Evolutionary conservation across 2,797 vertebrate genomes (phyloP).

Genomic region (Artibeus lituratus): DNA sequence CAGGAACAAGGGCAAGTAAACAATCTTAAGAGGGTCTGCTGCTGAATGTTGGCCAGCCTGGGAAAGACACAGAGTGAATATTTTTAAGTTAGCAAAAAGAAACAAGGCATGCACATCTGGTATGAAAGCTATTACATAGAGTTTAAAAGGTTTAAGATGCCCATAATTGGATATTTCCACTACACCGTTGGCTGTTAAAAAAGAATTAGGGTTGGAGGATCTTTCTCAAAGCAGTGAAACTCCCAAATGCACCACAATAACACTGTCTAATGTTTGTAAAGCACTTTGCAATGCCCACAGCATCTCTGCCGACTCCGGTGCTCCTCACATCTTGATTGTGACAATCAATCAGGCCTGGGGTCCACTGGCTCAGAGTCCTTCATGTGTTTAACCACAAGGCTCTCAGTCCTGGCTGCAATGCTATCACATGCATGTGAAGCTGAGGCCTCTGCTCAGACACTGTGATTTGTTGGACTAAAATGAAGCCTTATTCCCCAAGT

Average conservation of each 20-base stretch:
- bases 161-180: neutral
- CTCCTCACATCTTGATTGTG: neutral
- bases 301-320: neutral
- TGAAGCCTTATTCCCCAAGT: neutral
- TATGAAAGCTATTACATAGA: neutral
- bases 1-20: constrained; percentile 14
- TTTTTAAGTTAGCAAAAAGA: neutral
- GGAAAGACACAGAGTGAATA: constrained; percentile 10
- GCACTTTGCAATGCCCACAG: neutral
- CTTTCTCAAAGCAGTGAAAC: neutral
- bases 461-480: neutral
- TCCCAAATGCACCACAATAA: neutral
- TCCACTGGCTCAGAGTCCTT: neutral
- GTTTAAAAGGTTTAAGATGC: neutral
- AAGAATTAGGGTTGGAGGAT: neutral
- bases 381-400: neutral
- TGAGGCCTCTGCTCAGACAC: neutral
- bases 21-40: constrained; percentile 36
- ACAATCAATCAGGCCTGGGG: neutral
- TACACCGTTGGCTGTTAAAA: neutral
- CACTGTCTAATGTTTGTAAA: neutral
- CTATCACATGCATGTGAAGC: neutral
- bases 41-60: constrained; percentile 60
- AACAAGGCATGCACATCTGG: neutral
- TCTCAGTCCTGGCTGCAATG: neutral